These are phyloP conservation scores for Glossophaga mutica DNA, from an alignment of 2,797 vertebrate genomes.

Conservation along the genomic window DNA sequence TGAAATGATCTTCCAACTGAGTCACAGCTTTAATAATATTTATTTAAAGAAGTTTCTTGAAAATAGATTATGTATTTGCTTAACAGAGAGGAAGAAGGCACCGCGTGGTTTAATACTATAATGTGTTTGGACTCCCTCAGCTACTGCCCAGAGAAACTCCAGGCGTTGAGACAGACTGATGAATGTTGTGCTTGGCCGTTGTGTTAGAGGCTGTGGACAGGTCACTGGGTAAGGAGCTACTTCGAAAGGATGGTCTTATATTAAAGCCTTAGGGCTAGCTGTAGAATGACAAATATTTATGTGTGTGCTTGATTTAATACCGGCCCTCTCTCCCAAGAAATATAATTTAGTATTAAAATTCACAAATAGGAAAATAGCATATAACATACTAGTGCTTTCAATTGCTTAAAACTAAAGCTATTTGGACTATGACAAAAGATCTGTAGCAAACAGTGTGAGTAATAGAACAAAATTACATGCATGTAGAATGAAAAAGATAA, in stretches of 20 bases:
- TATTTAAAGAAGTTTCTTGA: neutral
- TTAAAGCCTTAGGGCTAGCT: neutral
- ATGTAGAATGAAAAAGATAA: neutral
- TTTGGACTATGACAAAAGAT: neutral
- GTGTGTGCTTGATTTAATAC: neutral
- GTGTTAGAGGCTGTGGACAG: neutral
- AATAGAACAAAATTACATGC: neutral
- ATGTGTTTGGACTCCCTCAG: neutral
- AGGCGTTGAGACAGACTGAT: accelerated
- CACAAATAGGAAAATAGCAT: neutral
- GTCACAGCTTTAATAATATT: neutral
- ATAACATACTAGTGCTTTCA: neutral
- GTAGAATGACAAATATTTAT: neutral
- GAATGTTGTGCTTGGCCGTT: neutral
- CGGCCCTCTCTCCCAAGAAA: neutral
- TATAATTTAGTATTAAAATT: neutral
- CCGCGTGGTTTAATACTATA: neutral
- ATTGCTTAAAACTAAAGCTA: neutral
- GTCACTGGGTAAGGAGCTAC: neutral
- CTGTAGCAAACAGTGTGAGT: neutral
- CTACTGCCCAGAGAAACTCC: neutral
- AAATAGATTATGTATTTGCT: neutral
- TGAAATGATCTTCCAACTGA: neutral
- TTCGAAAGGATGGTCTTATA: neutral
- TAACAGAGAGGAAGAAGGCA: neutral